A percentile compares a stretch with the other conserved stretches of the same genome.
Conservation (phyloP, 2,888 invertebrate species). For the Drosophila yooni region DNA sequence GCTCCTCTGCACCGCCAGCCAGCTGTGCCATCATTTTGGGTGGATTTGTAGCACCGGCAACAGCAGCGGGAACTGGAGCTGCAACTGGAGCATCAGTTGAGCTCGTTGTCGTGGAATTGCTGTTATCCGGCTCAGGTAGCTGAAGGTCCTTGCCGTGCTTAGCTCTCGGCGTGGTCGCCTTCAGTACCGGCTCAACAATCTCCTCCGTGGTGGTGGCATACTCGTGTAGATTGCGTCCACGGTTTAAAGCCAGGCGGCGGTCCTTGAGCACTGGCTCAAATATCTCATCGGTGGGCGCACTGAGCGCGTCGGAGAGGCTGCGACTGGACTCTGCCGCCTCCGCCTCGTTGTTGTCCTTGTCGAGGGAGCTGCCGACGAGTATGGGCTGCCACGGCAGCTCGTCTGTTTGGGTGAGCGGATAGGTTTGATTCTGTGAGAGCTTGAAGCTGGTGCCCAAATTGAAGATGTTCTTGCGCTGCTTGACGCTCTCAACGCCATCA, state of each 20-base stretch:
- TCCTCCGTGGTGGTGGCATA: slow-evolving; percentile 85
- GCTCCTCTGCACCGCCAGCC: slow-evolving; percentile 55
- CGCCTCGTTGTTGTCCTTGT: slow-evolving; percentile 79
- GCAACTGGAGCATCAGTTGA: neutral
- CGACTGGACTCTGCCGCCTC: slow-evolving; percentile 82
- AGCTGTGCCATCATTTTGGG: slow-evolving; percentile 66
- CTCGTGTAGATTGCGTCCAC: slow-evolving; percentile 80
- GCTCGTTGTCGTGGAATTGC: slow-evolving; percentile 2
- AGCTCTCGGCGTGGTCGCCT: slow-evolving; percentile 87
- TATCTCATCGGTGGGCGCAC: slow-evolving; percentile 82
- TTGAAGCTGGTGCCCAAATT: slow-evolving; percentile 84
- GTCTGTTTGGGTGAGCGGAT: slow-evolving; percentile 72
- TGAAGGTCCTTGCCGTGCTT: slow-evolving; percentile 81
- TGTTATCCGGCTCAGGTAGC: slow-evolving; percentile 33
- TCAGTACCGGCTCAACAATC: slow-evolving; percentile 91
- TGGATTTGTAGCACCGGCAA: neutral
- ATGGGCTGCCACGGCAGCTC: slow-evolving; percentile 86
- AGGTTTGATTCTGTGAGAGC: slow-evolving; percentile 80
- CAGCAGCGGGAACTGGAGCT: neutral
- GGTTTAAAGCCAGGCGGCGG: slow-evolving; percentile 71
- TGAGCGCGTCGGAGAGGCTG: slow-evolving; percentile 72
- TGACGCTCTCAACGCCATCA: slow-evolving; percentile 82
- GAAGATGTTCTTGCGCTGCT: slow-evolving; percentile 84
- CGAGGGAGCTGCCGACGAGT: slow-evolving; percentile 85
- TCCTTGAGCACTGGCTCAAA: slow-evolving; percentile 87